Conservation (phyloP, 2,888 invertebrate genomes). For the Brachyptera putata region DNA sequence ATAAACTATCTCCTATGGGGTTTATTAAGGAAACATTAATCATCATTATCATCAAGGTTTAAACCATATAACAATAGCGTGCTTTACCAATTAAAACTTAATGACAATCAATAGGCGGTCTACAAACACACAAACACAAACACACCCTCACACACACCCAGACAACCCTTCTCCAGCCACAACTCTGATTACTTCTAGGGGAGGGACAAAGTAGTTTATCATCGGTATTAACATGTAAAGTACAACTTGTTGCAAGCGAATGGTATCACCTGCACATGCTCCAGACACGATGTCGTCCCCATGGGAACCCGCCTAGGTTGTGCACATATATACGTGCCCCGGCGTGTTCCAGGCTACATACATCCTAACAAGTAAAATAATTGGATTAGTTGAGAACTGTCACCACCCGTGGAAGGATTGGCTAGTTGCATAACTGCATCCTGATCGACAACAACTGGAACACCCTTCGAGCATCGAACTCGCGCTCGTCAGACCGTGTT, state of each 20-base stretch:
- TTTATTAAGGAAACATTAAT: too few relatives aligned
- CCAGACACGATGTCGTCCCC: background rate
- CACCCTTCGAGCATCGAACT: background rate
- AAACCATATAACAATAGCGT: too few relatives aligned
- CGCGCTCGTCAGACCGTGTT: background rate
- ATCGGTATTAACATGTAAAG: background rate
- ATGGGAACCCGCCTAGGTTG: background rate
- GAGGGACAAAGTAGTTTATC: background rate
- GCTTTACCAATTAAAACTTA: background rate
- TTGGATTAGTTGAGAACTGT: slow-evolving; percentile 27
- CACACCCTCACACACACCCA: too few relatives aligned
- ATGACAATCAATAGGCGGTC: slow-evolving; percentile 9
- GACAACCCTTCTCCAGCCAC: background rate
- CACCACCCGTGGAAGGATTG: slow-evolving; percentile 15
- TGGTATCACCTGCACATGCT: background rate
- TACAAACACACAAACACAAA: too few relatives aligned
- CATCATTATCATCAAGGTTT: too few relatives aligned
- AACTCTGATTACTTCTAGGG: background rate
- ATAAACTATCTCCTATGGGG: too few relatives aligned
- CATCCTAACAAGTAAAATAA: slow-evolving; percentile 28
- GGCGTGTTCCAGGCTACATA: slow-evolving; percentile 9
- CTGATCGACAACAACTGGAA: too few relatives aligned
- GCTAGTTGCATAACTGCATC: background rate
- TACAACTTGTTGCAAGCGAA: slow-evolving; percentile 9
- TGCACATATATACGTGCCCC: too few relatives aligned